phyloP scores from a whole-genome alignment of 2,888 invertebrate species.

The Linnaemya vulpina region DNA sequence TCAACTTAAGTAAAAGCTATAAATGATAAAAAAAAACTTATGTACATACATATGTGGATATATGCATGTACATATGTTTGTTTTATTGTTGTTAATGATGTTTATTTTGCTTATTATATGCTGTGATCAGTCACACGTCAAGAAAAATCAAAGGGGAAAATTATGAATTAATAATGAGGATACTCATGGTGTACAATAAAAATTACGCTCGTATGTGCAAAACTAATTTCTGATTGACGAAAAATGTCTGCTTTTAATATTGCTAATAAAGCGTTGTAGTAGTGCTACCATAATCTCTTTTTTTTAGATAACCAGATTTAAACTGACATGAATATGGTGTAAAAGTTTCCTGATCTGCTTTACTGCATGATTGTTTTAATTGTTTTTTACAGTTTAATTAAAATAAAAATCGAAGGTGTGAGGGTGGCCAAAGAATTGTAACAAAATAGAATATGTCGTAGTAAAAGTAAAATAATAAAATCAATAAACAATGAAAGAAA shows the following conservation, averaged over 20 bases:
- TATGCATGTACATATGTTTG: no score
- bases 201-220: no score
- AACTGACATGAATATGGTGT: no score
- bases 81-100: slow-evolving; percentile 36
- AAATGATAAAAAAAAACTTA: background rate
- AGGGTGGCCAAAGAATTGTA: background rate
- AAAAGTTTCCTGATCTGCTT: no score
- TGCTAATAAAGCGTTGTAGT: no score
- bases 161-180: background rate
- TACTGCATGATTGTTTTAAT: no score
- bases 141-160: background rate
- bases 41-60: background rate
- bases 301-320: no score
- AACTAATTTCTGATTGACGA: no score
- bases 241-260: no score
- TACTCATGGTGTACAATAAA: background rate
- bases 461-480: background rate
- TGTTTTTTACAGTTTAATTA: background rate
- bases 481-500: background rate
- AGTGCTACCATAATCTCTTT: no score
- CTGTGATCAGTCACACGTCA: slow-evolving; percentile 27
- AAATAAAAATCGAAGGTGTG: background rate
- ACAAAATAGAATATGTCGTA: background rate
- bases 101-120: slow-evolving; percentile 11
- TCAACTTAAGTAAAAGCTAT: background rate